Percentiles rank a stretch among this genome's conserved stretches.
Conservation (phyloP, 2,797 vertebrate species). For the Acanthopagrus latus region DNA sequence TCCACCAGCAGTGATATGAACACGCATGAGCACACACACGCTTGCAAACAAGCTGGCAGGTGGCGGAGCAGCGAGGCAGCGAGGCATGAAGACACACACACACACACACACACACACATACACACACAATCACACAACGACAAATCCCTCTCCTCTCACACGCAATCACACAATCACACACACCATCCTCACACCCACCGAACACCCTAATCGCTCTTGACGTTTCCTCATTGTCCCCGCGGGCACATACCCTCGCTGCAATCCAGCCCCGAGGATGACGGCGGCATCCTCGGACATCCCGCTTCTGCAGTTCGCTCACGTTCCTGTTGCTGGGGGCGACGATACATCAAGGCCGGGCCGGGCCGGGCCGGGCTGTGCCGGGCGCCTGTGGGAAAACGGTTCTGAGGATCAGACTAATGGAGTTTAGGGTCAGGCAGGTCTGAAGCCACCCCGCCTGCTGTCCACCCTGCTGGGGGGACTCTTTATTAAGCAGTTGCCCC, state of each 20-base stretch:
- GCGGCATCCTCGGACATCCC: slow-evolving; percentile 32
- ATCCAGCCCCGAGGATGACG: slow-evolving; percentile 38
- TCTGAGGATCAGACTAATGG: slow-evolving; percentile 47
- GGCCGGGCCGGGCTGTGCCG: background rate
- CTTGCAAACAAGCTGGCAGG: slow-evolving; percentile 53
- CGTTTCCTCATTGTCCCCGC: slow-evolving; percentile 67
- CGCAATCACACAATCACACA: slow-evolving; percentile 5
- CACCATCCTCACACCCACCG: slow-evolving; percentile 5
- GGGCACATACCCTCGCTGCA: slow-evolving; percentile 10
- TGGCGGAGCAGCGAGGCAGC: slow-evolving; percentile 39
- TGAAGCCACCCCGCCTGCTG: slow-evolving; percentile 24
- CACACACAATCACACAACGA: slow-evolving; percentile 14
- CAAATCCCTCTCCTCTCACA: slow-evolving; percentile 29
- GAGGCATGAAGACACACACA: slow-evolving; percentile 39
- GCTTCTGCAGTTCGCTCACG: slow-evolving; percentile 57
- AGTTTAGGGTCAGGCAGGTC: slow-evolving; percentile 52
- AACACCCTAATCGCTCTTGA: slow-evolving; percentile 65
- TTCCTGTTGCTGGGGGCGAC: slow-evolving; percentile 51
- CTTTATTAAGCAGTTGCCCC: slow-evolving; percentile 32
- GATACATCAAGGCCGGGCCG: slow-evolving; percentile 33
- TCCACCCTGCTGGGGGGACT: slow-evolving; percentile 23
- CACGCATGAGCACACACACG: slow-evolving; percentile 40
- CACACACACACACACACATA: slow-evolving; percentile 21
- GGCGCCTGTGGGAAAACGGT: slow-evolving; percentile 28
- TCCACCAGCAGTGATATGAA: slow-evolving; percentile 20